phyloP scores from a whole-genome alignment of 1,140 invertebrate genomes.

The Calycopis cecrops region DNA sequence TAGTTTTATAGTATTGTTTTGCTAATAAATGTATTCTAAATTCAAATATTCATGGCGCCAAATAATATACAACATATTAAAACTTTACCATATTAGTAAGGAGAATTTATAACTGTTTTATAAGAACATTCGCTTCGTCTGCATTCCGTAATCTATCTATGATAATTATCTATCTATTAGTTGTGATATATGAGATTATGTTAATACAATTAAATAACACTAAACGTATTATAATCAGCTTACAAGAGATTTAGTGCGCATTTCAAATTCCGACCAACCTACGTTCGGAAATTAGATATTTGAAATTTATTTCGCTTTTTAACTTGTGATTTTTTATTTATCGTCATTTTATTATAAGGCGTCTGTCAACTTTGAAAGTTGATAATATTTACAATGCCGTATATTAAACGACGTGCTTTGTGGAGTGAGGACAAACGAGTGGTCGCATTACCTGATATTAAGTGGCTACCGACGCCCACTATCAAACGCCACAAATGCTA shows the following conservation, averaged over 20 bases:
- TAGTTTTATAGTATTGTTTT: too few species aligned
- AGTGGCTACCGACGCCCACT: too few species aligned
- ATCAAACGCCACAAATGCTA: too few species aligned
- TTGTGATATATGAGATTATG: slow-evolving; percentile 55
- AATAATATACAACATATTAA: slow-evolving; percentile 1
- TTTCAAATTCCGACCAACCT: slow-evolving; percentile 15
- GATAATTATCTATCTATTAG: slow-evolving; percentile 47
- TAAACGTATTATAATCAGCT: slow-evolving; percentile 32
- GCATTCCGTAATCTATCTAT: slow-evolving; percentile 47
- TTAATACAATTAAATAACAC: slow-evolving; percentile 45
- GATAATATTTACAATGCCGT: not conserved
- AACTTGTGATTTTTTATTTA: slow-evolving; percentile 24
- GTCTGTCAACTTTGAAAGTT: not conserved
- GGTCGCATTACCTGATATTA: too few species aligned
- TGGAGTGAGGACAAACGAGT: too few species aligned
- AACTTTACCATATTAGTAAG: too few species aligned
- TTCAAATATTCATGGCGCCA: slow-evolving; percentile 48
- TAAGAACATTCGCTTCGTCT: slow-evolving; percentile 25
- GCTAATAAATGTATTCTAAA: too few species aligned
- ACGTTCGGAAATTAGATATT: slow-evolving; percentile 16
- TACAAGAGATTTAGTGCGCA: slow-evolving; percentile 34
- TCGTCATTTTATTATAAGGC: not conserved
- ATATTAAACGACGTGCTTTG: too few species aligned
- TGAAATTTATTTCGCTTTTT: slow-evolving; percentile 19
- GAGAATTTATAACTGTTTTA: slow-evolving; percentile 42